Percentiles rank a stretch among this genome's conserved stretches.
Conservation (phyloP, 2,888 invertebrate species). For the Drosophila kanekoi region DNA sequence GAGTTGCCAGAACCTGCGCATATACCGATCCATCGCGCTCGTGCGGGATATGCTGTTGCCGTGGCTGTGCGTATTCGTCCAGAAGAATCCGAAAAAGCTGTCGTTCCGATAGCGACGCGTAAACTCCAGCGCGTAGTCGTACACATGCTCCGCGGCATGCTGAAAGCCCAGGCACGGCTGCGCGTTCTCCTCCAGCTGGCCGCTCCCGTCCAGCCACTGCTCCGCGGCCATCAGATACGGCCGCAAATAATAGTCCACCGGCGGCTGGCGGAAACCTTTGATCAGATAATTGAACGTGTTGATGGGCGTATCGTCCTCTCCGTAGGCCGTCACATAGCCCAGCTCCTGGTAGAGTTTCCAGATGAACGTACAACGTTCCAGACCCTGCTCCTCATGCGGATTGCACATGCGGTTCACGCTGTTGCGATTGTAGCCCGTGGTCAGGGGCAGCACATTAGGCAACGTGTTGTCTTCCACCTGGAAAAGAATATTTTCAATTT, state of each 20-base stretch:
- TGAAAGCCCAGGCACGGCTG: conserved; percentile 87
- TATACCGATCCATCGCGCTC: conserved; percentile 87
- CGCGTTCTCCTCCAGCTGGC: conserved; percentile 75
- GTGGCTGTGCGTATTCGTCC: conserved; percentile 91
- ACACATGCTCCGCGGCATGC: conserved; percentile 88
- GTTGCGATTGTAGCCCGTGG: conserved; percentile 88
- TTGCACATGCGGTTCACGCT: conserved; percentile 85
- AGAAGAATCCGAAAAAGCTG: conserved; percentile 90
- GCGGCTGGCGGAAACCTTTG: conserved; percentile 88
- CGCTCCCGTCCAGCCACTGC: conserved; percentile 84
- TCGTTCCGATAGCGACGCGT: conserved; percentile 87
- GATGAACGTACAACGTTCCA: conserved; percentile 90
- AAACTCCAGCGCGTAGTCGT: conserved; percentile 89
- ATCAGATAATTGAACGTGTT: conserved; percentile 89
- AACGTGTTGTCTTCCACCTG: conserved; percentile 93
- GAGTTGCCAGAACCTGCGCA: conserved; percentile 87
- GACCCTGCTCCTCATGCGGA: conserved; percentile 85
- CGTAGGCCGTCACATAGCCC: conserved; percentile 91
- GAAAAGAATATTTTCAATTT: not conserved
- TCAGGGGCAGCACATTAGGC: conserved; percentile 93
- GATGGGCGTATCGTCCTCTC: conserved; percentile 90
- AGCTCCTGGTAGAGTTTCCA: conserved; percentile 90
- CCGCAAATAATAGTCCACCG: conserved; percentile 92
- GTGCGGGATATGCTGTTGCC: conserved; percentile 85
- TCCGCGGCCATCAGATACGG: conserved; percentile 90